phyloP scores from a whole-genome alignment of 1,140 invertebrate species.

The Drosophila parabipectinata region DNA sequence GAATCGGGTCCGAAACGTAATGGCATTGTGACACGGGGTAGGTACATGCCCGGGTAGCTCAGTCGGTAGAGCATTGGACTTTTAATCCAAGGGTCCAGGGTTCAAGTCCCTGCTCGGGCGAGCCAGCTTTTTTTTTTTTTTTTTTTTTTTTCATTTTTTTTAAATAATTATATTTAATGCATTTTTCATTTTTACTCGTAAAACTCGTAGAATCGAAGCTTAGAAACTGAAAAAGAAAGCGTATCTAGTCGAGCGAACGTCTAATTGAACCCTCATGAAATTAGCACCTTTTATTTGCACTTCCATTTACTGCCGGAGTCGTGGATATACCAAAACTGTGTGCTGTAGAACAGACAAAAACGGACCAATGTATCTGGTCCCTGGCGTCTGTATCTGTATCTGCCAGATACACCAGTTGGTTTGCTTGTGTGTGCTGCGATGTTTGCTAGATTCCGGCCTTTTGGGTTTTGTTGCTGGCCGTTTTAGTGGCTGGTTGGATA shows the following conservation, averaged over 20 bases:
- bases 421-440: conserved; percentile 7
- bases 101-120: conserved; percentile 92
- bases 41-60: conserved; percentile 89
- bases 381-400: conserved; percentile 29
- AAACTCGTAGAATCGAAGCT: no score
- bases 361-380: conserved; percentile 20
- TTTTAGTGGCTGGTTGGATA: conserved; percentile 60
- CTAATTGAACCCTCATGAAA: conserved; percentile 83
- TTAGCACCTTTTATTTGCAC: conserved; percentile 81
- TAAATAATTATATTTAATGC: background rate
- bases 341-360: conserved; percentile 37
- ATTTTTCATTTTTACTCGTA: background rate
- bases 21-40: background rate
- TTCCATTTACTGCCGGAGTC: conserved; percentile 65
- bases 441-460: conserved; percentile 36
- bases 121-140: conserved; percentile 14
- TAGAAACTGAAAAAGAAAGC: conserved; percentile 60
- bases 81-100: conserved; percentile 92
- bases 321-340: conserved; percentile 68
- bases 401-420: conserved; percentile 18
- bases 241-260: conserved; percentile 37
- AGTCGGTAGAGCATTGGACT: conserved; percentile 92
- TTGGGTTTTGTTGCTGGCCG: conserved; percentile 22
- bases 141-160: background rate
- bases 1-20: background rate